These are phyloP conservation scores for Lottia scabra DNA, from an alignment of 2,888 invertebrate species.

Conservation along the genomic window DNA sequence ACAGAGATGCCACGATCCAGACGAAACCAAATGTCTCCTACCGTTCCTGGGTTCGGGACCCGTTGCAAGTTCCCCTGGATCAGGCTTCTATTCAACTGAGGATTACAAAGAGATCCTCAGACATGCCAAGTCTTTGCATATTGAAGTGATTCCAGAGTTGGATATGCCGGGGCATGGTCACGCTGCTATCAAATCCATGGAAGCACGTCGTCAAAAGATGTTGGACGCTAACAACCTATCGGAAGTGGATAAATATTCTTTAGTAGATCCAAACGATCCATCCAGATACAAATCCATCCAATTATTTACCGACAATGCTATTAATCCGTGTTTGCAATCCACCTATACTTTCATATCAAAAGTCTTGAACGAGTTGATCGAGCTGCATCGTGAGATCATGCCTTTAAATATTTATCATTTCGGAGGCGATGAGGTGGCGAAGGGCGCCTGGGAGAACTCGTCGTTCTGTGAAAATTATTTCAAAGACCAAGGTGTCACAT, in stretches of 20 bases:
- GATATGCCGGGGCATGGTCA: conserved; percentile 64
- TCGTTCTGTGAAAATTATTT: conserved; percentile 36
- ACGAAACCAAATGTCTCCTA: conserved; percentile 48
- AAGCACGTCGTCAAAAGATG: conserved; percentile 38
- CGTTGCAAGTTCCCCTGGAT: conserved; percentile 38
- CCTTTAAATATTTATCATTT: conserved; percentile 53
- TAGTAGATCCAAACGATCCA: conserved; percentile 47
- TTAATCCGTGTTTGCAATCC: conserved; percentile 61
- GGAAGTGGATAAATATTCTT: conserved; percentile 38
- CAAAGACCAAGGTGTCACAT: conserved; percentile 10
- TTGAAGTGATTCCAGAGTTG: conserved; percentile 63
- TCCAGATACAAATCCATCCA: conserved; percentile 55
- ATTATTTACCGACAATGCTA: conserved; percentile 55
- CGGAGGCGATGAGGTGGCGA: conserved; percentile 59
- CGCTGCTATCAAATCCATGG: conserved; percentile 61
- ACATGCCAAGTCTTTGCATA: conserved; percentile 53
- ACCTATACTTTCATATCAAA: conserved; percentile 55
- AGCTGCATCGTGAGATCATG: conserved; percentile 45
- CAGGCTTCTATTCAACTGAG: conserved; percentile 51
- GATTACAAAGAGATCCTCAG: conserved; percentile 61
- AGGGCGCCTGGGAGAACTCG: conserved; percentile 48
- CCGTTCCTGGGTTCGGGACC: conserved; percentile 62
- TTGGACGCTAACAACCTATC: conserved; percentile 20
- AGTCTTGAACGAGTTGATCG: conserved; percentile 40
- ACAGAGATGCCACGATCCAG: conserved; percentile 53